Evolutionary conservation across 2,797 vertebrate genomes (phyloP).

Genomic region (Hirundo rustica): DNA sequence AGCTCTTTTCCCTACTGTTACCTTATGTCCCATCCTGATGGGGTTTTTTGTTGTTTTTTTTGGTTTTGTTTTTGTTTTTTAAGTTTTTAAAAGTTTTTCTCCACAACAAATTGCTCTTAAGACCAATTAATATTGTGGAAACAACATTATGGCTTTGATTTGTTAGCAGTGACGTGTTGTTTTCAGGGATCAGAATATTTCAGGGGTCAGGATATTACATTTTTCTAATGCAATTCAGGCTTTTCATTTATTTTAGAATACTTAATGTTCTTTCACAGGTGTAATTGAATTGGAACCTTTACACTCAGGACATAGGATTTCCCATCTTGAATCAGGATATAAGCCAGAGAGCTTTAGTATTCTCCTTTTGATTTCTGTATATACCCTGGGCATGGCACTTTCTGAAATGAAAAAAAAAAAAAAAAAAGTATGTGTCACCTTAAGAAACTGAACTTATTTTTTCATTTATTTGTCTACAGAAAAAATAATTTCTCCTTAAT

Average conservation of each 20-base stretch:
- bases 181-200: background rate
- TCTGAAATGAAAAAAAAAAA: background rate
- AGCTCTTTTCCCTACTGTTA: background rate
- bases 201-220: background rate
- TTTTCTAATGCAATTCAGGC: background rate
- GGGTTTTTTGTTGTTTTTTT: background rate
- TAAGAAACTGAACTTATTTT: background rate
- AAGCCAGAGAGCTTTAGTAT: background rate
- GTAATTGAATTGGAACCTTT: background rate
- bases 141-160: constrained; percentile 64
- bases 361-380: background rate
- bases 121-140: constrained; percentile 22
- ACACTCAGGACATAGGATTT: background rate
- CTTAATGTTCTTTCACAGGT: background rate
- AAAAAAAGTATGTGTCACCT: rapidly evolving
- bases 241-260: background rate
- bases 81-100: background rate
- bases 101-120: constrained; percentile 11
- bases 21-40: background rate
- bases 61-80: background rate
- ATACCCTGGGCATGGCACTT: background rate
- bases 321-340: background rate
- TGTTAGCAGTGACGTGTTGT: background rate
- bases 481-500: background rate
- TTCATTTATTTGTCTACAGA: background rate